Percentiles rank a stretch among this genome's conserved stretches.
Evolutionary conservation across 2,888 invertebrate genomes (phyloP).

Genomic region (Hypomecis punctinalis): DNA sequence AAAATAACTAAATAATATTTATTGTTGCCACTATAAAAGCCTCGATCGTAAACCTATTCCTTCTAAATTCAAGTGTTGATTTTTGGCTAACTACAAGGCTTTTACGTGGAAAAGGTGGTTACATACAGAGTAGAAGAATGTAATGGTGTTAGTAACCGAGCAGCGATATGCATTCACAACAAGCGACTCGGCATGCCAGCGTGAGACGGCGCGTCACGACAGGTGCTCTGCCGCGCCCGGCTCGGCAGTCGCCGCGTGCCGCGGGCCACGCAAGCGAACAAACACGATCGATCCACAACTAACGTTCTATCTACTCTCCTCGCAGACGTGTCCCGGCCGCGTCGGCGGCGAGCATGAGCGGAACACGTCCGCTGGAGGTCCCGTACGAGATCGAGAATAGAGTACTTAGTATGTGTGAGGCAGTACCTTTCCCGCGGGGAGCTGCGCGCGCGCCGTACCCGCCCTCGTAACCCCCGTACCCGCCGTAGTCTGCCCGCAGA

Average conservation of each 20-base stretch:
- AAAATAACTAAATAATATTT: not conserved
- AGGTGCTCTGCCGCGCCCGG: constrained; percentile 5
- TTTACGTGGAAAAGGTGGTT: constrained; percentile 2
- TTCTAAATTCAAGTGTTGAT: not conserved
- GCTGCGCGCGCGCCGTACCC: constrained; percentile 94
- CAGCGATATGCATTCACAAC: constrained; percentile 27
- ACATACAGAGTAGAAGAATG: not conserved
- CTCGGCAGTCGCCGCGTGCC: constrained; percentile 12
- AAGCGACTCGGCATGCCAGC: constrained; percentile 30
- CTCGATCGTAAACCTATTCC: not conserved
- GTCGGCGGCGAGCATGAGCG: not conserved
- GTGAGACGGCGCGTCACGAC: constrained; percentile 14
- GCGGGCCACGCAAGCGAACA: constrained; percentile 51
- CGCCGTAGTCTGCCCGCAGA: constrained; percentile 91
- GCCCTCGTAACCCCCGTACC: constrained; percentile 94
- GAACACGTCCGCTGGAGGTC: constrained; percentile 39
- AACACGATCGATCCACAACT: constrained; percentile 46
- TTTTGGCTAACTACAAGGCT: not conserved
- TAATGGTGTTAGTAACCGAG: constrained; percentile 21
- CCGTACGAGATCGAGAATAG: constrained; percentile 37
- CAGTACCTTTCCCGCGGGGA: constrained; percentile 95
- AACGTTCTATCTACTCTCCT: constrained; percentile 44
- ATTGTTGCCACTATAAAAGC: constrained; percentile 24
- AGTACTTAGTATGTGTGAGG: constrained; percentile 46
- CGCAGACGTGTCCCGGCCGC: constrained; percentile 45